These are phyloP conservation scores for Odontesthes bonariensis DNA, from an alignment of 2,113 vertebrate species.

Conservation along the genomic window DNA sequence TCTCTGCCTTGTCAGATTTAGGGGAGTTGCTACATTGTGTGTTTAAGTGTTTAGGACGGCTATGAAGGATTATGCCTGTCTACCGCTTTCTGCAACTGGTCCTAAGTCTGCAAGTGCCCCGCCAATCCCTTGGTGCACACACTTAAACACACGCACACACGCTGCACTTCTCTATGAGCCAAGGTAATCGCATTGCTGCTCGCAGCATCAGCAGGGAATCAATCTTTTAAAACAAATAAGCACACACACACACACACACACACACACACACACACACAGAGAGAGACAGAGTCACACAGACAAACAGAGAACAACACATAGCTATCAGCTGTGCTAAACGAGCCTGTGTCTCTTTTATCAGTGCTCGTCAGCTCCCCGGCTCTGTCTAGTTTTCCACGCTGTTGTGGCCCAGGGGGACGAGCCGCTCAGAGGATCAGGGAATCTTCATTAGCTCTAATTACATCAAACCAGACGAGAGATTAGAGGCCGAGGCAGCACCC, in stretches of 20 bases:
- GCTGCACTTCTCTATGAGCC: conserved; percentile 60
- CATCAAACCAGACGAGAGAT: conserved; percentile 83
- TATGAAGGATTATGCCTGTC: conserved; percentile 78
- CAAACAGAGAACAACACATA: conserved; percentile 55
- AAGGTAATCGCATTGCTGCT: conserved; percentile 78
- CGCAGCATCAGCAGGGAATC: conserved; percentile 79
- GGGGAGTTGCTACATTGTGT: conserved; percentile 71
- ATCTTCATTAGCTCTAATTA: conserved; percentile 86
- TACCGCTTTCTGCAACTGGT: conserved; percentile 68
- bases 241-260: conserved; percentile 59
- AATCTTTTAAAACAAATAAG: conserved; percentile 82
- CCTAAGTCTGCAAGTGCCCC: conserved; percentile 71
- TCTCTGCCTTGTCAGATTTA: conserved; percentile 72
- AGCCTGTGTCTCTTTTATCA: conserved; percentile 75
- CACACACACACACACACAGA: conserved; percentile 55
- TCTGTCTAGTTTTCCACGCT: conserved; percentile 71
- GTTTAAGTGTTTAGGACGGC: conserved; percentile 76
- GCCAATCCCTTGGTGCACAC: conserved; percentile 65
- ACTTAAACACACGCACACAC: conserved; percentile 43
- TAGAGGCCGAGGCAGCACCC: conserved; percentile 75
- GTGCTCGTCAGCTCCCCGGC: conserved; percentile 63
- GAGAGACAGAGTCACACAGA: conserved; percentile 21
- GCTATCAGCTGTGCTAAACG: conserved; percentile 79
- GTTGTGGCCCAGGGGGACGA: conserved; percentile 73
- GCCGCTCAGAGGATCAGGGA: conserved; percentile 79